These are phyloP conservation scores for Planiliza haematocheilus DNA, from an alignment of 2,113 vertebrate genomes.

Conservation along the genomic window DNA sequence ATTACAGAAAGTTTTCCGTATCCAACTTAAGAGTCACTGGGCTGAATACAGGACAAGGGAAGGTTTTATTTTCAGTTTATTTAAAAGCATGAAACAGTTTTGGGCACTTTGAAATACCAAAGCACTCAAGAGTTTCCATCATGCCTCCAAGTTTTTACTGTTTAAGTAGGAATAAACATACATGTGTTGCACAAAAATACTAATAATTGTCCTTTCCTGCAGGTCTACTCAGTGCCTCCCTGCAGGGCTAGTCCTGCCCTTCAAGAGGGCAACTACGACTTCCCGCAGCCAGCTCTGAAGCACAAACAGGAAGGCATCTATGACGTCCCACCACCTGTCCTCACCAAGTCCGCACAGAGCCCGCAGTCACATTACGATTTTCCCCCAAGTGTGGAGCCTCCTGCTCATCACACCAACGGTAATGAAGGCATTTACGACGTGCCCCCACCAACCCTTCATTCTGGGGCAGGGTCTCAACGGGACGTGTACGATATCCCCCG, in stretches of 20 bases:
- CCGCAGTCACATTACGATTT: conserved; percentile 84
- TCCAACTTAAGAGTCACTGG: no score
- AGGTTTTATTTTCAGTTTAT: no score
- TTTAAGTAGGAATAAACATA: no score
- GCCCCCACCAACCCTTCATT: conserved; percentile 81
- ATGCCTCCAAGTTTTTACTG: no score
- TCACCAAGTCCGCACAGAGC: conserved; percentile 76
- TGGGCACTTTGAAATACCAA: no score
- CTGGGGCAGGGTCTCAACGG: conserved; percentile 75
- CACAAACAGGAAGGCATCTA: conserved; percentile 88
- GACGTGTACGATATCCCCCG: conserved; percentile 93
- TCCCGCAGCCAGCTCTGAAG: conserved; percentile 85
- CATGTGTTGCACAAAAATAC: conserved; percentile 3
- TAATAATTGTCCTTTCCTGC: conserved; percentile 33
- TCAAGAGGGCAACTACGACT: conserved; percentile 89
- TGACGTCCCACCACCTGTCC: conserved; percentile 88
- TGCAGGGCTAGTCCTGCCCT: conserved; percentile 73
- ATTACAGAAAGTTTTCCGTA: no score
- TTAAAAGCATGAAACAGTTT: no score
- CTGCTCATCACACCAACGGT: conserved; percentile 48
- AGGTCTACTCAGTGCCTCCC: conserved; percentile 89
- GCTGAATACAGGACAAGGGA: no score
- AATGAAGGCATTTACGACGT: conserved; percentile 85
- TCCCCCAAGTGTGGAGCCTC: conserved; percentile 61
- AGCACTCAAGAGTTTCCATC: no score